Evolutionary conservation across 2,888 invertebrate genomes (phyloP).

Genomic region (Drosophila greeni): DNA sequence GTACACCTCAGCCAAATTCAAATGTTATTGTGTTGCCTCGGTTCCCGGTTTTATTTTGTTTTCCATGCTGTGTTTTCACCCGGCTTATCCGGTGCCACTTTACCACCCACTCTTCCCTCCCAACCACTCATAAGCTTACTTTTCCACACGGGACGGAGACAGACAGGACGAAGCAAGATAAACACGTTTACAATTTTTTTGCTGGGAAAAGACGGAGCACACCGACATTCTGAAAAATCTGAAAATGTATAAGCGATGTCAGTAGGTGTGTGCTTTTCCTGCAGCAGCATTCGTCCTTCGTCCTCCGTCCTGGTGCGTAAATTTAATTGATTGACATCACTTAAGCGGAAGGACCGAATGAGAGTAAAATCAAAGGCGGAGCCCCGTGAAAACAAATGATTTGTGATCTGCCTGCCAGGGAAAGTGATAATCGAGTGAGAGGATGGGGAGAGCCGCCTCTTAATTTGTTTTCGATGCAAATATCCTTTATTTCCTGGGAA

Average conservation of each 20-base stretch:
- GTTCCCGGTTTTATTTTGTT: not conserved
- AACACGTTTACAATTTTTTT: constrained; percentile 43
- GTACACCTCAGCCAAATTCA: constrained; percentile 36
- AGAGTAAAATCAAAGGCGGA: constrained; percentile 6
- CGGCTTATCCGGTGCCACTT: constrained; percentile 15
- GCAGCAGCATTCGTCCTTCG: constrained; percentile 9
- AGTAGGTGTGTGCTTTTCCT: too few relatives aligned
- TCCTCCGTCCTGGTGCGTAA: constrained; percentile 8
- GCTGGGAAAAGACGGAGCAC: not conserved
- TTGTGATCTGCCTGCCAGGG: constrained; percentile 44
- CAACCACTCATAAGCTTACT: constrained; percentile 28
- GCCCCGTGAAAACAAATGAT: constrained; percentile 48
- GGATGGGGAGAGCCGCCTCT: not conserved
- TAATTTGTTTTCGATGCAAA: constrained; percentile 10
- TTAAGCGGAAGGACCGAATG: constrained; percentile 22
- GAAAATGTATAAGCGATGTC: too few relatives aligned
- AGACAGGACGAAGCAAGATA: constrained; percentile 30
- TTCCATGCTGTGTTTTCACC: not conserved
- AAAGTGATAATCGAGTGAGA: constrained; percentile 28
- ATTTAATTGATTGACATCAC: constrained; percentile 48
- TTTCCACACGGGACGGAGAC: constrained; percentile 1
- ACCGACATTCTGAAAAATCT: constrained; percentile 19
- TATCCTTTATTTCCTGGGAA: too few relatives aligned
- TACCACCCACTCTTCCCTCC: constrained; percentile 1
- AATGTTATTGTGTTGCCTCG: constrained; percentile 28